These are phyloP conservation scores for Nesogale talazaci DNA, from an alignment of 2,113 vertebrate species.

Conservation along the genomic window DNA sequence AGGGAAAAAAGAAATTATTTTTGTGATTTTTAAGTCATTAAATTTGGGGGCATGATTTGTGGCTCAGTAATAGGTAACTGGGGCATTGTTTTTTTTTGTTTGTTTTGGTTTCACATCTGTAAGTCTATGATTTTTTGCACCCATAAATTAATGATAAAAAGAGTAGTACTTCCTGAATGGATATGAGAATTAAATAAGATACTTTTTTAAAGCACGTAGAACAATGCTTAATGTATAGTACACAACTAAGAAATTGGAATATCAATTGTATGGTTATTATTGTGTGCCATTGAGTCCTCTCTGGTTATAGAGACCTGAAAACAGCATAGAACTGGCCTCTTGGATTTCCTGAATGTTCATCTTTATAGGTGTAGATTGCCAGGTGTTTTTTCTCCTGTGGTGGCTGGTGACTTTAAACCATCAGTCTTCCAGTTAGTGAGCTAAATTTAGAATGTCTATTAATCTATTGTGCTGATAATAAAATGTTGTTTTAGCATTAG, in stretches of 20 bases:
- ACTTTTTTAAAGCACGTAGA: not conserved
- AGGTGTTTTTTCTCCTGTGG: not conserved
- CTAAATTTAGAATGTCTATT: not conserved
- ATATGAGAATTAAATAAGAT: not conserved
- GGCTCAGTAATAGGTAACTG: slow-evolving; percentile 10
- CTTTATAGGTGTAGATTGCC: not conserved
- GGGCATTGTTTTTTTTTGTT: not conserved
- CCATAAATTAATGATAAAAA: not conserved
- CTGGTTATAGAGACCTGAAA: not conserved
- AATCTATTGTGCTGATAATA: too few species aligned
- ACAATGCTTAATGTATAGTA: not conserved
- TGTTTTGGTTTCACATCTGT: not conserved
- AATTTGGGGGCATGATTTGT: slow-evolving; percentile 27
- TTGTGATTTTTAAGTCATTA: not conserved
- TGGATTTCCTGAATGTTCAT: not conserved
- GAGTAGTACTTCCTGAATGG: not conserved
- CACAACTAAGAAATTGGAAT: not conserved
- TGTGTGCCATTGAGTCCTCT: not conserved
- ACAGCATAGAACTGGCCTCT: not conserved
- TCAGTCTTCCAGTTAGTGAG: not conserved
- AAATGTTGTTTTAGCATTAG: too few species aligned
- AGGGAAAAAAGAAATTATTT: not conserved
- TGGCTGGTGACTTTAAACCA: not conserved
- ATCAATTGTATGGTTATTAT: not conserved
- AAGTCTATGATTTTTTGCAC: not conserved